These are phyloP conservation scores for Microctenopoma steveboyesi DNA, from an alignment of 2,797 vertebrate species.

Conservation along the genomic window DNA sequence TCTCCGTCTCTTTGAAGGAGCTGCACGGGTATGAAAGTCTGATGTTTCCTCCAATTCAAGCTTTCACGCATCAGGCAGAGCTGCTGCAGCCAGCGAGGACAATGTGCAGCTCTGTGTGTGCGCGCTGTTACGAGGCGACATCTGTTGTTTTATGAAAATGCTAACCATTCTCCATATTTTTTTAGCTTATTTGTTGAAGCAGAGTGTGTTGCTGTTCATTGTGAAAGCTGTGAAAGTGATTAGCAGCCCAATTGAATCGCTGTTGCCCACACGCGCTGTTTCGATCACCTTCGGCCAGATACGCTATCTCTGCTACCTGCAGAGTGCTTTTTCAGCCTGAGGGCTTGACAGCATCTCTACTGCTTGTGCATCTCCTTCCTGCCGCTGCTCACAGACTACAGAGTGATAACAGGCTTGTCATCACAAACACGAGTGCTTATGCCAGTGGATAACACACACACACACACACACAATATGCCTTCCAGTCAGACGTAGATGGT, in stretches of 20 bases:
- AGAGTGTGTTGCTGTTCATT: slow-evolving; percentile 8
- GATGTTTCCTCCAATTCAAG: slow-evolving; percentile 15
- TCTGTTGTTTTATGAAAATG: background rate
- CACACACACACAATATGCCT: background rate
- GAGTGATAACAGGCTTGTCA: slow-evolving; percentile 55
- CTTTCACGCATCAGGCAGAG: slow-evolving; percentile 6
- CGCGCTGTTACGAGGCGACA: background rate
- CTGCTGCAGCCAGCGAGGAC: background rate
- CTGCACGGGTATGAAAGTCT: slow-evolving; percentile 93
- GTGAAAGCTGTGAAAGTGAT: slow-evolving; percentile 15
- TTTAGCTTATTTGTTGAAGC: background rate
- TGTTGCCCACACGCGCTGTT: slow-evolving; percentile 23
- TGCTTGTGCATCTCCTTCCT: slow-evolving; percentile 44
- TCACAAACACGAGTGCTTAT: slow-evolving; percentile 35
- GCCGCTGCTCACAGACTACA: slow-evolving; percentile 50
- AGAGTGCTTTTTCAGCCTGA: slow-evolving; percentile 42
- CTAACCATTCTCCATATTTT: background rate
- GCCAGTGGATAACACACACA: slow-evolving; percentile 14
- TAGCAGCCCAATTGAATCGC: background rate
- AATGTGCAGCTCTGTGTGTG: background rate
- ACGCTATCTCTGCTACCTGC: slow-evolving; percentile 49
- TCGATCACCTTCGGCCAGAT: slow-evolving; percentile 50
- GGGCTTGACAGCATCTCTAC: slow-evolving; percentile 54
- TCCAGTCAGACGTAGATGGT: slow-evolving; percentile 2
- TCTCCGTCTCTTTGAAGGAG: slow-evolving; percentile 91